phyloP scores from a whole-genome alignment of 2,113 vertebrate species.

The Triplophysa tibetana region DNA sequence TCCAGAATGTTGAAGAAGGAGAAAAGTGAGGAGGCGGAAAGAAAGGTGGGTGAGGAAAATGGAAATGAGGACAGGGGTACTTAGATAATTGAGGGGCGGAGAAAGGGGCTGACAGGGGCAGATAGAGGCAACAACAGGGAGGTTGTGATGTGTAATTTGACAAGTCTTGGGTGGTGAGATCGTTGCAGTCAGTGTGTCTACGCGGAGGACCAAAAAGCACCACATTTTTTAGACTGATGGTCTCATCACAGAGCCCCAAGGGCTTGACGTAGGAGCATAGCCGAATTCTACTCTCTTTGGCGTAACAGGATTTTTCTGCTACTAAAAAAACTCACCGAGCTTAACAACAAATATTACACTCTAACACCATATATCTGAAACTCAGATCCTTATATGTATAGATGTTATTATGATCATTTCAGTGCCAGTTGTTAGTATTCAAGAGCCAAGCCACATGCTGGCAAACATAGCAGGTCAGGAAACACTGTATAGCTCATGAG shows the following conservation, averaged over 20 bases:
- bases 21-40: not conserved
- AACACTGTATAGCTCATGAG: too few species aligned
- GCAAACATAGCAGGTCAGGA: too few species aligned
- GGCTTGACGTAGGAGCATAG: constrained; percentile 36
- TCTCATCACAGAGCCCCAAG: constrained; percentile 48
- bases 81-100: constrained; percentile 8
- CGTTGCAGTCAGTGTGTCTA: constrained; percentile 47
- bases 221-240: constrained; percentile 54
- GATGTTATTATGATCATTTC: not conserved
- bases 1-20: constrained; percentile 58
- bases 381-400: not conserved
- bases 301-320: constrained; percentile 21
- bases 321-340: not conserved
- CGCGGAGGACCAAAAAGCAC: constrained; percentile 51
- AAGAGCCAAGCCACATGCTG: too few species aligned
- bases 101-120: not conserved
- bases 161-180: constrained; percentile 28
- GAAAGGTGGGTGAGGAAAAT: not conserved
- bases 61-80: not conserved
- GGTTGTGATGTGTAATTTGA: not conserved
- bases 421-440: too few species aligned
- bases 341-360: not conserved
- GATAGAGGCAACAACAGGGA: not conserved
- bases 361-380: too few species aligned
- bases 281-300: constrained; percentile 36